Percentiles rank a stretch among this genome's conserved stretches.
Conservation (phyloP, 2,888 invertebrate species). For the Laothoe populi region DNA sequence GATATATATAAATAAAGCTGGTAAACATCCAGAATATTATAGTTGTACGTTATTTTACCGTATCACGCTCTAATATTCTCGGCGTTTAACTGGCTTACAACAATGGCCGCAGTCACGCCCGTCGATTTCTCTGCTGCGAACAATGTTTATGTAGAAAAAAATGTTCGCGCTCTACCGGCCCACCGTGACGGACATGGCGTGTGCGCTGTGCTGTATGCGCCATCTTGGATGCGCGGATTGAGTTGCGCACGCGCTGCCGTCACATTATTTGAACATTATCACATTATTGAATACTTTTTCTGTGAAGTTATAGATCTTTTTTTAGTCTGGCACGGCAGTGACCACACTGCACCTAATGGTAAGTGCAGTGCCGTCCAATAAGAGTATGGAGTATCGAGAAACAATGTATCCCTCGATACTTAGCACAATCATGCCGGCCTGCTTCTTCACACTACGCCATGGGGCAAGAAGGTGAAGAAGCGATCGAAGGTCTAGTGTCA, state of each 20-base stretch:
- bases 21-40: slow-evolving; percentile 23
- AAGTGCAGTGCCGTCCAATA: too few relatives aligned
- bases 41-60: slow-evolving; percentile 54
- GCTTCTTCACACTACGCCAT: too few relatives aligned
- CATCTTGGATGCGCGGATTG: slow-evolving; percentile 80
- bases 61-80: slow-evolving; percentile 81
- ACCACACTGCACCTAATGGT: too few relatives aligned
- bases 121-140: slow-evolving; percentile 82
- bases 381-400: too few relatives aligned
- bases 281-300: background rate
- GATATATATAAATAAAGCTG: slow-evolving; percentile 4
- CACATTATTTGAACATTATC: slow-evolving; percentile 4
- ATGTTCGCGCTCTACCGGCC: slow-evolving; percentile 70
- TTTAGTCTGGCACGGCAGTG: too few relatives aligned
- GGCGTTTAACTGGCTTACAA: slow-evolving; percentile 74
- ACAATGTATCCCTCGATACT: too few relatives aligned
- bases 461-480: too few relatives aligned
- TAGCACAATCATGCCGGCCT: too few relatives aligned
- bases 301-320: background rate
- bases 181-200: slow-evolving; percentile 78
- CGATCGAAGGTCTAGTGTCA: too few relatives aligned
- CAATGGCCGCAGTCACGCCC: slow-evolving; percentile 80
- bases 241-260: slow-evolving; percentile 65
- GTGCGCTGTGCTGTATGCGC: slow-evolving; percentile 76
- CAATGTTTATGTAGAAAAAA: slow-evolving; percentile 83